Base-by-base conservation (phyloP, 2,888 invertebrate species). In the Dasysyrphus albostriatus region DNA sequence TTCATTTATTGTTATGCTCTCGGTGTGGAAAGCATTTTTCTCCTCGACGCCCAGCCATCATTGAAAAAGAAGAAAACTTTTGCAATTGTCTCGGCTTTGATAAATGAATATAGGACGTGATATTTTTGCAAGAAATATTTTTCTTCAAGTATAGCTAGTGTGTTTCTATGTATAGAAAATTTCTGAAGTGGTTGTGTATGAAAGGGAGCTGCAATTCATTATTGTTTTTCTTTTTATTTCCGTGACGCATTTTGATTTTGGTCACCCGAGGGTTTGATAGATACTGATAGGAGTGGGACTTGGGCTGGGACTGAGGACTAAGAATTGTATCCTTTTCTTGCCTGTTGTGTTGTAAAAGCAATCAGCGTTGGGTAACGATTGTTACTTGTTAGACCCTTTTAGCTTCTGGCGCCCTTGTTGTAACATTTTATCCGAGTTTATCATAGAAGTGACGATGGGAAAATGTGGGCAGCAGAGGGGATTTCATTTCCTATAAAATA, bases 31-130 rank as follows among this genome's bases (percentile, higher is more conserved):
- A 76, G 65, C 42, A 80, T 24, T 24, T 24, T 24, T 24, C 65
- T 58, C 58, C 56, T 51, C 63, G 42, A 14, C 58, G 10, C 29
- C 49, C 32, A 24, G 2, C 14, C 69, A 54, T 67, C 67, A 54
- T 72, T 56, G 47, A 70, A 77, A n/a, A 69, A 37, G 37, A 44
- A 69, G 44, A 70, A 85, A 85, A 82, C 82, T 85, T 85, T 85
- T 14, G 77, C 77, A 82, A 82, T 85, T 85, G 85, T 85, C 76
- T 82, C 69, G 77, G 58, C 81, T 81, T 78, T 85, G 85, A 85
- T 85, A 85, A 85, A 85, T 85, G 85, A 85, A 82, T 77, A 63
- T 70, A 70, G 82, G 74, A 85, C 85, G 82, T 85, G 85, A 85
- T 85, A 78, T 82, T 85, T 82, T 82, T 78, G 37, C 63, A 63